phyloP scores from a whole-genome alignment of 2,888 invertebrate species.

The Acronicta psi region DNA sequence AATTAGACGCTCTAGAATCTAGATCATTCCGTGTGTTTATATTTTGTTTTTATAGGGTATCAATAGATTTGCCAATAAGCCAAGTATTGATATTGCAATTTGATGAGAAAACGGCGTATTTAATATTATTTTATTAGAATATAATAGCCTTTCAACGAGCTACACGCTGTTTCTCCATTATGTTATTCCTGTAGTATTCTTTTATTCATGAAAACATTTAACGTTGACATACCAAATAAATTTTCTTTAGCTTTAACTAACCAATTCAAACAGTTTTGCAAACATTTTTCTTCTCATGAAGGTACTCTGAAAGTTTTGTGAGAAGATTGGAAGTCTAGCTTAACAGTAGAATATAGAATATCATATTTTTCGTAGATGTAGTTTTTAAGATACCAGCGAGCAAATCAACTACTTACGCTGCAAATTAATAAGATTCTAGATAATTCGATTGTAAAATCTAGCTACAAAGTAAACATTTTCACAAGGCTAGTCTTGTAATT shows the following conservation, averaged over 20 bases:
- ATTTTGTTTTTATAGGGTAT: conserved; percentile 50
- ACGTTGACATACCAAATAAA: conserved; percentile 67
- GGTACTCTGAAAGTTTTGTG: conserved; percentile 87
- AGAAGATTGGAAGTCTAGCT: conserved; percentile 86
- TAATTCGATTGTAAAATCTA: conserved; percentile 72
- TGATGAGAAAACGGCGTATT: conserved; percentile 36
- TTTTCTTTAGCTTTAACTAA: conserved; percentile 80
- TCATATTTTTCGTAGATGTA: conserved; percentile 83
- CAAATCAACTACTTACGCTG: conserved; percentile 75
- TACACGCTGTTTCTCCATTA: conserved; percentile 72
- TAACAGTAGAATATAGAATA: conserved; percentile 82
- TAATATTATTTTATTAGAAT: conserved; percentile 26
- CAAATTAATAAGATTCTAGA: conserved; percentile 69
- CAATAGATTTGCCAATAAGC: conserved; percentile 73
- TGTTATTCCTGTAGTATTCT: conserved; percentile 80
- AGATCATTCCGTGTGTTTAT: conserved; percentile 41
- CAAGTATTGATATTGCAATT: conserved; percentile 68
- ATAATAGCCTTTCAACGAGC: conserved; percentile 71
- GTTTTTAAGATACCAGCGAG: conserved; percentile 77
- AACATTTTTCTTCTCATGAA: conserved; percentile 89
- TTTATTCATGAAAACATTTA: conserved; percentile 70
- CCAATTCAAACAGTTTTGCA: conserved; percentile 86
- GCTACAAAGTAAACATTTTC: conserved; percentile 68
- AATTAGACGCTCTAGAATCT: conserved; percentile 48
- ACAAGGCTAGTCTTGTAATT: conserved; percentile 76